Base-by-base conservation (phyloP, 2,888 invertebrate species). In the Drosophila villosipedis region DNA sequence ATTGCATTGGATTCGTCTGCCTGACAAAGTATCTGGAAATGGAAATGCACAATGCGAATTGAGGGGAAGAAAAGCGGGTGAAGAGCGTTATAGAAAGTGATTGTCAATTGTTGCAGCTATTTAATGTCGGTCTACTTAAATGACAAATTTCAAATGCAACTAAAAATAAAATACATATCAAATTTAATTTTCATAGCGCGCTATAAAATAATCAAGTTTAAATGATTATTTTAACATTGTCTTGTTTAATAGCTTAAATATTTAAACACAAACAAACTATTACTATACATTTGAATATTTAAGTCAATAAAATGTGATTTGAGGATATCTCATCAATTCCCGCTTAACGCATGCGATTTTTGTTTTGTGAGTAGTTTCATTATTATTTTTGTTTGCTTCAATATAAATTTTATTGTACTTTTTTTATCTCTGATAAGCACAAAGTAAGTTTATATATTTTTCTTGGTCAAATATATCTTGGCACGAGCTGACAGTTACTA, bases 1-100 rank as follows among this genome's bases (percentile, higher is more conserved):
- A 86, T 86, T 86, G 85, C 85, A 87, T 89, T 86, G 77, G 69
- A 75, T 80, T 86, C 82, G 68, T 68, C 70, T 80, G 75, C 76
- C 69, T 85, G 84, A 74, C 59, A 72, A 58, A 65, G 63, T 58
- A 59, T 55, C 52, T 47, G 37, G 31, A 31, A 52, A 43, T 37
- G 37, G 19, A 66, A 59, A 41, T 59, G 39, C 55, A 7, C n/a
- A 30, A 55, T 35, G n/a, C 7, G 19, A 28, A 28, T 28, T 47
- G 22, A 16, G 55, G 31, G n/a, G 19, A 1, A 19, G 35, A 19
- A 5, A 25, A 30, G 1, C 25, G 50, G 28, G 5, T 1, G 22
- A 12, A 16, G 25, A 7, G 12, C 19, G 55, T 12, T 25, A 25
- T 30, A 50, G 60, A 50, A 58, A 53, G 35, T 47, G 61, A 43